phyloP scores from a whole-genome alignment of 2,113 vertebrate species.

The Motacilla tschutschensis region DNA sequence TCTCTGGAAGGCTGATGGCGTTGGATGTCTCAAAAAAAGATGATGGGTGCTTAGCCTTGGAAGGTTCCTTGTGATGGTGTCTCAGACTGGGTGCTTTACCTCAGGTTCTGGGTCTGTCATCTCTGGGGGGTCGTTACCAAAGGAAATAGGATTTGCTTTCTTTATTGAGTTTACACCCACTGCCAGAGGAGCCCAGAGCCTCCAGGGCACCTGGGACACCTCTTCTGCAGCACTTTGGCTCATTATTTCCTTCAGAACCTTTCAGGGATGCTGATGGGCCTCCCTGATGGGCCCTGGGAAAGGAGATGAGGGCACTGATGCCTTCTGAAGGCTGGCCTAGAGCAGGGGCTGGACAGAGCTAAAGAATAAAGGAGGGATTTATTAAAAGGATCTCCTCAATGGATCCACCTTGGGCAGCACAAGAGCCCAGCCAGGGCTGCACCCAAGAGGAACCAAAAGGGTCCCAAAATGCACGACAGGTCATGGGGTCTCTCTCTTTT shows the following conservation, averaged over 20 bases:
- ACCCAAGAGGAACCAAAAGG: not conserved
- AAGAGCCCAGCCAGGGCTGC: not conserved
- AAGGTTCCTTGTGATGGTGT: not conserved
- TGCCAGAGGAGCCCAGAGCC: not conserved
- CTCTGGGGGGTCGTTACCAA: rapidly evolving
- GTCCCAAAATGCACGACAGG: rapidly evolving
- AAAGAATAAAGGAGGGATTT: not conserved
- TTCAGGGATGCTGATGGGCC: not conserved
- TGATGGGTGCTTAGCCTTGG: not conserved
- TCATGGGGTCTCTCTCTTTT: rapidly evolving
- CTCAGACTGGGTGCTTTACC: not conserved
- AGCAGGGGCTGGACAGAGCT: not conserved
- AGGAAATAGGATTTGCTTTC: not conserved
- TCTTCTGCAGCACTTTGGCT: not conserved
- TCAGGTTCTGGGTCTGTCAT: not conserved
- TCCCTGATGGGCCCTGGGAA: not conserved
- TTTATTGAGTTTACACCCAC: not conserved
- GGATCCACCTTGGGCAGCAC: not conserved
- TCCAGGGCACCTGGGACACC: not conserved
- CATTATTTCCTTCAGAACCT: not conserved
- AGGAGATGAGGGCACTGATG: not conserved
- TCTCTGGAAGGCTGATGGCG: not conserved
- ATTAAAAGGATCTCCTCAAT: not conserved
- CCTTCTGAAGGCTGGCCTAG: not conserved
- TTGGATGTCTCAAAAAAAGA: not conserved